Base-by-base conservation (phyloP, 2,113 vertebrate genomes). In the Salminus brasiliensis region DNA sequence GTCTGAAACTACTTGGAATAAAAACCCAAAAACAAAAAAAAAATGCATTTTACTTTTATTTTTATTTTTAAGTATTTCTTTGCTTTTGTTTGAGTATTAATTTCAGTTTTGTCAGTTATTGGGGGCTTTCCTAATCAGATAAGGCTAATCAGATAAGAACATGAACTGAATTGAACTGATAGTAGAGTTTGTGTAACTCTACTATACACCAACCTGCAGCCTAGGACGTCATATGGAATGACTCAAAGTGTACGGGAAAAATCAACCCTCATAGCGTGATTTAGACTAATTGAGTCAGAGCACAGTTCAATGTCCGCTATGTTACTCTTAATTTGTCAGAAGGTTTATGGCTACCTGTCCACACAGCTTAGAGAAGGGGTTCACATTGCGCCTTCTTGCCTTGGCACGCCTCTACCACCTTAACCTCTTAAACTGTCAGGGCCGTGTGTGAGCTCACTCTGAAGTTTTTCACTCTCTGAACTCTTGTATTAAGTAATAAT, bases 171-270 rank as follows among this genome's bases (percentile, higher is more conserved):
- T 78, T 70, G 78, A 69, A 83, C 63, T 55, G 81, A 27, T 49
- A n/a, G 3, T 10, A 65, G 41, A 5, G 9, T 52, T 62, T 74
- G 7, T 62, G 79, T 81, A 78, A 49, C 81, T 76, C 10, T 81
- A 11, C 87, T 89, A 36, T 72, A 78, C 84, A 88, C 29, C 79
- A 32, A 84, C 81, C 87, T 36, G 72, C 11, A 86, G 55, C 85
- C 83, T 68, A 83, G 81, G 55, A 83, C 60, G 76, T 77, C 29
- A 16, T 60, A 36, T 39, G 43, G 39, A 78, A 71, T 76, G 71
- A 77, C 32, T 68, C 76, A 53, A 78, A 43, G 13, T 18, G 32
- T 86, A 81, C 74, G 5, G 81, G 83, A 88, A 89, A 29, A 39
- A 10, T 15, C 55, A 16, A 2, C 39, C 69, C 77, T 21, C 29